Base-by-base conservation (phyloP, 2,888 invertebrate genomes). In the Hecatera dysodea region DNA sequence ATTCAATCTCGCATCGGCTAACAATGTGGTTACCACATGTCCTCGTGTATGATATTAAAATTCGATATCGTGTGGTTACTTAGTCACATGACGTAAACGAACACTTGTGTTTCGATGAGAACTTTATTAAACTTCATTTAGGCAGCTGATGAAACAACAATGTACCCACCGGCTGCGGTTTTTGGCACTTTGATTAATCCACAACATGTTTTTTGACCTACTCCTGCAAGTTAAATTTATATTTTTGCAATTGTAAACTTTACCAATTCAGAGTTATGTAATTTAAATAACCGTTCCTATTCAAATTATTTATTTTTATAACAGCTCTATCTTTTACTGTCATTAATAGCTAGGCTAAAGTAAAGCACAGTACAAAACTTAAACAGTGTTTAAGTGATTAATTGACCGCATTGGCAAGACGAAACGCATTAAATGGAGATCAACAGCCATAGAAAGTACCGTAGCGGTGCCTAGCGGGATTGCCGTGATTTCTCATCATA, bases 401-500 rank as follows among this genome's bases (percentile, higher is more conserved):
- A 95, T 94, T 92, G 92, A 90, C 89, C 92, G 89, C 91, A 89
- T 90, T 91, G 87, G 90, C 89, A 92, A 93, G 91, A 93, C 92
- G 92, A 92, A 93, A 92, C 91, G 90, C 93, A 94, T 94, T 93
- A 94, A 92, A 92, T 92, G 89, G 90, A 91, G 91, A 93, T 92
- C 91, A 91, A 89, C 89, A 90, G 87, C 91, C 90, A 90, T 91
- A 89, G 90, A 92, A 93, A 95, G 94, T 95, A 95, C 95, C 95
- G 95, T 95, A 94, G 92, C 92, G 85, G 87, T 88, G 91, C 89
- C 89, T 94, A 95, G 95, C 95, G 95, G 95, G 93, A 93, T 91
- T 87, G 89, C 85, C 90, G 89, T 89, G 92, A 93, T 93, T 94
- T 93, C 92, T 93, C 94, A 92, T 92, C 92, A 90, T 87, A 89